These are phyloP conservation scores for Coccyzus lansbergi DNA, from an alignment of 2,797 vertebrate species.

Conservation along the genomic window DNA sequence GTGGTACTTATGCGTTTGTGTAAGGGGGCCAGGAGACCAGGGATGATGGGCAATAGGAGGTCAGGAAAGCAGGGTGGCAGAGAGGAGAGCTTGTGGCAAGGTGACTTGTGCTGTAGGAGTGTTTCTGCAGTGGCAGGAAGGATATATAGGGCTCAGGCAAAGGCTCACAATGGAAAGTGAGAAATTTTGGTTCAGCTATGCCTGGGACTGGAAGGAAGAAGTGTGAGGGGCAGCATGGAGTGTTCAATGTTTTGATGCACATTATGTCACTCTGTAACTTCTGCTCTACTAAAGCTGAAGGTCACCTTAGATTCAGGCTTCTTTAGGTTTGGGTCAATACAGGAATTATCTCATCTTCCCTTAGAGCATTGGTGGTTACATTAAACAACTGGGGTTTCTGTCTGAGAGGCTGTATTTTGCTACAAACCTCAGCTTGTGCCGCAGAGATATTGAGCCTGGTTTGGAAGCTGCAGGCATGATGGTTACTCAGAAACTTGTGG, in stretches of 20 bases:
- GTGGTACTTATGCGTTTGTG: neutral
- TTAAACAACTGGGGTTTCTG: slow-evolving; percentile 54
- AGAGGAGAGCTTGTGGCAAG: fast-evolving
- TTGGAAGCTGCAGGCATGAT: neutral
- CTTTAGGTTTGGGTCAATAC: slow-evolving; percentile 60
- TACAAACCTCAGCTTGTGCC: neutral
- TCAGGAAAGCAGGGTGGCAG: neutral
- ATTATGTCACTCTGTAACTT: neutral
- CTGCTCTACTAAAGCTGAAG: slow-evolving; percentile 38
- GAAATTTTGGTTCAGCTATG: neutral
- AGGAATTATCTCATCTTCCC: slow-evolving; percentile 71
- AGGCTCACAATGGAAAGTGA: neutral
- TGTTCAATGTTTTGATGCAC: neutral
- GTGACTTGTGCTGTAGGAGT: neutral
- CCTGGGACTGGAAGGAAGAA: neutral
- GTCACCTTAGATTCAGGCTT: slow-evolving; percentile 45
- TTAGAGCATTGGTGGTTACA: slow-evolving; percentile 39
- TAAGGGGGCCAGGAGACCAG: neutral
- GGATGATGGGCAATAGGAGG: neutral
- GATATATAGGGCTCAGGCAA: neutral
- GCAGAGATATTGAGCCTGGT: slow-evolving; percentile 17
- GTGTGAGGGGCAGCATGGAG: neutral
- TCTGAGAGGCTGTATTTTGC: slow-evolving; percentile 10
- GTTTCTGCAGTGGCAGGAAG: neutral
- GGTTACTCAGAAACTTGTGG: neutral